Conservation (phyloP, 2,113 vertebrate genomes). For the Chloroceryle aenea region DNA sequence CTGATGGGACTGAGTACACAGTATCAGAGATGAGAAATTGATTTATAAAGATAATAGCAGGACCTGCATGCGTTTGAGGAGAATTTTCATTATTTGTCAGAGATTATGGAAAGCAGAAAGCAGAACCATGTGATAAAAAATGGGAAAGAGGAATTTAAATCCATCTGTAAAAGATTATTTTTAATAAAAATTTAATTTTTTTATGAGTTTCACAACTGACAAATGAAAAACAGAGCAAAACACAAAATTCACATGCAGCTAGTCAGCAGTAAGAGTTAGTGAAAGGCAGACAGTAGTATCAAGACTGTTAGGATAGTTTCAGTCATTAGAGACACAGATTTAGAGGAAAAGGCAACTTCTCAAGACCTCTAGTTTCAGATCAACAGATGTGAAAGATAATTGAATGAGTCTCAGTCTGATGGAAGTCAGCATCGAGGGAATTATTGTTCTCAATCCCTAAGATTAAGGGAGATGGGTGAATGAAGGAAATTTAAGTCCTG, state of each 20-base stretch:
- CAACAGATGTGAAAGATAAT: neutral
- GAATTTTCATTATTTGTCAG: neutral
- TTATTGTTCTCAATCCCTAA: conserved; percentile 7
- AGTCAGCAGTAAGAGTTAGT: neutral
- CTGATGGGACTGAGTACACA: neutral
- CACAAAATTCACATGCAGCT: neutral
- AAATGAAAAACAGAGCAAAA: neutral
- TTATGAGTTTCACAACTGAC: neutral
- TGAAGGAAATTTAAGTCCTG: conserved; percentile 5
- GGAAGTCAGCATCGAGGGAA: neutral
- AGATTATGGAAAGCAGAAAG: neutral
- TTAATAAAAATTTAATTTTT: neutral
- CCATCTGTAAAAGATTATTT: neutral
- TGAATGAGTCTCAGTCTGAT: neutral
- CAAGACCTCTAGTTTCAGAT: neutral
- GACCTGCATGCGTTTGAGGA: neutral
- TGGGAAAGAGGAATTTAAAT: neutral
- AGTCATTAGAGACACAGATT: neutral
- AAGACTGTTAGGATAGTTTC: neutral
- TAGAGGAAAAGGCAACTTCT: conserved; percentile 6
- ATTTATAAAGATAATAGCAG: neutral
- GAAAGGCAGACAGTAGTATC: neutral
- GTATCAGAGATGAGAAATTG: neutral
- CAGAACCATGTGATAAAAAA: neutral
- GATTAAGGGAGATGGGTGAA: conserved; percentile 30